Conservation (phyloP, 1,140 invertebrate genomes). For the Anadara kagoshimensis region DNA sequence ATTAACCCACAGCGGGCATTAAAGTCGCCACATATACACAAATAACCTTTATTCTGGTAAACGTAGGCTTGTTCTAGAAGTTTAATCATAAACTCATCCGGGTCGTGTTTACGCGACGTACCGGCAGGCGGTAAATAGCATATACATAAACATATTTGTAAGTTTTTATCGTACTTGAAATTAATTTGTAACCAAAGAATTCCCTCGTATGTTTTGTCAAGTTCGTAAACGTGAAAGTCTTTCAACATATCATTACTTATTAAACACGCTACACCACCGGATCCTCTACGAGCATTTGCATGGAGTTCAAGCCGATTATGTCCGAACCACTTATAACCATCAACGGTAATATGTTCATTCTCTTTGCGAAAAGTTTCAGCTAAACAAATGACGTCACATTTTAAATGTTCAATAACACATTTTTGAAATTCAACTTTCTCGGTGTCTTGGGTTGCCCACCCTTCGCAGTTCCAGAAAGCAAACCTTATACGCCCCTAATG, state of each 20-base stretch:
- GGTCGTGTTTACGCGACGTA: conserved; percentile 6
- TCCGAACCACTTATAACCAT: conserved; percentile 13
- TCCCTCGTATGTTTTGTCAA: neutral
- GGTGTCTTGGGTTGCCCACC: neutral
- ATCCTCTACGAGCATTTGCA: conserved; percentile 10
- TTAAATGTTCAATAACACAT: neutral
- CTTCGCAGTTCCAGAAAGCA: neutral
- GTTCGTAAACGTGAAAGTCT: conserved; percentile 4
- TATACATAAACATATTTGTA: conserved; percentile 4
- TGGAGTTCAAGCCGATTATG: conserved; percentile 5
- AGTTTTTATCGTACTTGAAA: neutral
- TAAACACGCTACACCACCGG: conserved; percentile 22
- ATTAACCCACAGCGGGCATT: conserved; percentile 21
- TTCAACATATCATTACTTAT: conserved; percentile 3
- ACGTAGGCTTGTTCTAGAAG: conserved; percentile 25
- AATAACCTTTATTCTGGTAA: conserved; percentile 24
- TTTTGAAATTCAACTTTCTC: neutral
- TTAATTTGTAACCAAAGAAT: neutral
- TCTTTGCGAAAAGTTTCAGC: conserved; percentile 1
- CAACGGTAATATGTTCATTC: neutral
- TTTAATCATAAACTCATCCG: conserved; percentile 29
- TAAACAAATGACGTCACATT: neutral
- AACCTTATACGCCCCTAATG: neutral
- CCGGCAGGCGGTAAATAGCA: conserved; percentile 33
- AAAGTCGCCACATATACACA: conserved; percentile 29